A percentile compares a stretch with the other conserved stretches of the same genome.
phyloP scores from a whole-genome alignment of 2,888 invertebrate genomes.

The Ennomos fuscantarius region DNA sequence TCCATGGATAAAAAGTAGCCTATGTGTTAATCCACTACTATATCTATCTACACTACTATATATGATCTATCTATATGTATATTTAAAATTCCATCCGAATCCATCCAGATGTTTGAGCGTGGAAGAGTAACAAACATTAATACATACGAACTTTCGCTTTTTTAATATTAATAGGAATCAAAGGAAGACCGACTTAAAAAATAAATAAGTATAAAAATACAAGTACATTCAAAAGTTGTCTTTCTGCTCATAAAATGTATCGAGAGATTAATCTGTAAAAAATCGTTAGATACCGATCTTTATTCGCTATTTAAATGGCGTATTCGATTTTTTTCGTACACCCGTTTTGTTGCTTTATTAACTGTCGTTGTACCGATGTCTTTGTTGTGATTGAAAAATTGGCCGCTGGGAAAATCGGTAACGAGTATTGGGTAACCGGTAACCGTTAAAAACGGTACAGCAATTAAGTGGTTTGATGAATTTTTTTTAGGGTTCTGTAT shows the following conservation, averaged over 20 bases:
- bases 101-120: too few species aligned
- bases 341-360: conserved; percentile 27
- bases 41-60: too few species aligned
- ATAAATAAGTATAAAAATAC: too few species aligned
- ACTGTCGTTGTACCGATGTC: conserved; percentile 22
- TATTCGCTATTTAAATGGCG: conserved; percentile 29
- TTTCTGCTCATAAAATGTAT: conserved; percentile 6
- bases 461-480: conserved; percentile 29
- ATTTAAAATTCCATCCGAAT: too few species aligned
- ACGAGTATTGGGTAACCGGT: conserved; percentile 23
- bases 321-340: conserved; percentile 27
- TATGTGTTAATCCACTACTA: too few species aligned
- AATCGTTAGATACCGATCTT: conserved; percentile 27
- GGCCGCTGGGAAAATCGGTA: conserved; percentile 25
- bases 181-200: too few species aligned
- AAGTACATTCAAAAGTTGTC: conserved; percentile 1
- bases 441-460: conserved; percentile 11
- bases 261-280: conserved; percentile 27
- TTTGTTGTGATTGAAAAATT: conserved; percentile 37
- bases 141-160: too few species aligned
- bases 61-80: too few species aligned
- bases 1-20: too few species aligned
- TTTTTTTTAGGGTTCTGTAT: conserved; percentile 21
- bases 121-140: too few species aligned
- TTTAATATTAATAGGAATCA: too few species aligned